Base-by-base conservation (phyloP, 2,113 vertebrate genomes). In the Microcebus tavaratra region DNA sequence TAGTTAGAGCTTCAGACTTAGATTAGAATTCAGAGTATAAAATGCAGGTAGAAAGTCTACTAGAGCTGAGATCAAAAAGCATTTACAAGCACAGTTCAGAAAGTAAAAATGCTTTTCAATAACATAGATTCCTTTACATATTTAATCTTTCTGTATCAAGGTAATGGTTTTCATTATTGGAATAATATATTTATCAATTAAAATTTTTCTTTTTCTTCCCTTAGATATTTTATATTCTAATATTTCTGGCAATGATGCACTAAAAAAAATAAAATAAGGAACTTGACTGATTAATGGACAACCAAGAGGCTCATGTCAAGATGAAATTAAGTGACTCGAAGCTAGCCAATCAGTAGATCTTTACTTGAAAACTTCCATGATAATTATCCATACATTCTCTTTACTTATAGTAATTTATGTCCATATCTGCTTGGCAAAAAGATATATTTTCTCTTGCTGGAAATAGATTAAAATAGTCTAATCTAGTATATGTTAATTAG, bases 11-110 rank as follows among this genome's bases (percentile, higher is more conserved):
- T 94, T 79, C 87, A 57, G 4, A 73, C 78, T 83, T 90, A 92
- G 25, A 72, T 81, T 82, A 95, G 42, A 87, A 84, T 88, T 94
- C 45, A 91, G 34, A 90, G 3, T 88, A 42, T 57, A 48, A 95
- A 93, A 76, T 61, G 1, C n/a, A 90, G 27, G 9, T 45, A 76
- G 34, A 73, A 94, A n/a, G 9, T 90, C 3, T 80, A 70, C 1
- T 23, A 48, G 17, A 87, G 20, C n/a, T 90, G 29, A 84, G 29
- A 75, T 91, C 21, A 90, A 68, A 39, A 96, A 50, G 15, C 17
- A 80, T 92, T 65, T 82, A 42, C 6, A 36, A 65, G 31, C 34
- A 94, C 67, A 79, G 45, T 59, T 96, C 14, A 63, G 36, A 92
- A 91, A 91, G 65, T n/a, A 59, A 79, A 91, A 7, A 50, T 45